Evolutionary conservation across 2,113 vertebrate species (phyloP), one percentile per base, ranked within the genome.

Genomic region (Saccopteryx leptura): DNA sequence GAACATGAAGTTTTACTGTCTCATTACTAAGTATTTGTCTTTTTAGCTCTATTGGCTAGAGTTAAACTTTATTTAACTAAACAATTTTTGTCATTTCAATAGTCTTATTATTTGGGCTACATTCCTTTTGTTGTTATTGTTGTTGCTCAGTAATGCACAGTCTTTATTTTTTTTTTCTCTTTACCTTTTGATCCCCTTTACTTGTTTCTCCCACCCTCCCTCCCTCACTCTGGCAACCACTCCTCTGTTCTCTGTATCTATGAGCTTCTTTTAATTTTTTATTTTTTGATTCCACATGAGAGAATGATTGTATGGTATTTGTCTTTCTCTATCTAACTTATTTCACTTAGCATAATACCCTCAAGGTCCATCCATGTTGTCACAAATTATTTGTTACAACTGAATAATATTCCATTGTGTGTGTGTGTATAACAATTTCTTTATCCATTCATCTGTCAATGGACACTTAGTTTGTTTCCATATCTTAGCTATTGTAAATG

Each of bases 31-130:
- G 46, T n/a, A 60, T 78, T 74, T 76, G 85, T 84, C 75, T 95
- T 96, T 93, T 33, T 48, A 12, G 95, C 69, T 92, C 72, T 56
- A 56, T 24, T 19, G 91, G 72, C 33, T 63, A 60, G 52, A 92
- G 8, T 63, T 69, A 92, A 71, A 24, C 28, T 95, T 54, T 76
- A 52, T 52, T 52, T 54, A 78, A 54, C n/a, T 78, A 31, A 75
- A 52, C 39, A 39, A 8, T 76, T 76, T 39, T 75, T 54, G 54
- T 54, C 48, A 31, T 54, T 50, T 76, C 52, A 54, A 52, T 75
- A 46, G 9, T 48, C 23, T 18, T 56, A 54, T 54, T 56, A n/a
- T 79, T 79, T 56, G 75, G 31, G 18, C 75, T 79, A 56, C 52
- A 79, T 56, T 79, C 54, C 0, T 79, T 79, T 79, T 79, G 52